Percentiles rank a stretch among this genome's conserved stretches.
Evolutionary conservation across 2,797 vertebrate species (phyloP).

Genomic region (Pipistrellus pygmaeus): DNA sequence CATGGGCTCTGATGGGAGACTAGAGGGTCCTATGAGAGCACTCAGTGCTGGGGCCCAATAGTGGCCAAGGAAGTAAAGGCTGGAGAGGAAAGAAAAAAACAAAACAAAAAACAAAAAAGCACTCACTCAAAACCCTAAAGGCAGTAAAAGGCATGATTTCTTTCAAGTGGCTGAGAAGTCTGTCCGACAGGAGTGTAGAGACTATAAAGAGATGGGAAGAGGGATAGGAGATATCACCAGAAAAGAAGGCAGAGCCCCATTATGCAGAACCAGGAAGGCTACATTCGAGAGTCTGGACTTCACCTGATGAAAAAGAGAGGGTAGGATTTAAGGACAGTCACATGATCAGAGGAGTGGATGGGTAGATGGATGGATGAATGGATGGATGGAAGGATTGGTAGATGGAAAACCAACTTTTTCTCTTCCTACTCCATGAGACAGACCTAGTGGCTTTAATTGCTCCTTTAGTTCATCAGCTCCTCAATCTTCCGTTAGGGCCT

Average conservation of each 20-base stretch:
- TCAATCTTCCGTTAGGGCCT: neutral
- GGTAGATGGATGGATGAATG: neutral
- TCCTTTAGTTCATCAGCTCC: neutral
- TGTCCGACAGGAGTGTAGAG: neutral
- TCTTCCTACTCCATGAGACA: neutral
- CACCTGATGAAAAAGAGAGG: neutral
- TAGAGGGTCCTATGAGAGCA: neutral
- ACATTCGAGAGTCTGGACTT: neutral
- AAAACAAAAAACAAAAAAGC: too few relatives aligned
- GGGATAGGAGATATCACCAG: neutral
- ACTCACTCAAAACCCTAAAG: neutral
- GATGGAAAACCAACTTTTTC: neutral
- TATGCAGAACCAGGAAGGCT: neutral
- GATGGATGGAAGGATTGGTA: neutral
- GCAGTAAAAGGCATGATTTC: neutral
- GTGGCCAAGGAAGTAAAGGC: neutral
- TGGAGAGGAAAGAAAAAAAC: neutral
- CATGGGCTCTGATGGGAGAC: neutral
- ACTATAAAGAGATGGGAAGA: neutral
- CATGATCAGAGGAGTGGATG: neutral
- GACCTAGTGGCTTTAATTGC: neutral
- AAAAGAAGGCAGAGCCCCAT: neutral
- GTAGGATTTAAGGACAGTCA: neutral
- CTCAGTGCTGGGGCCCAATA: neutral
- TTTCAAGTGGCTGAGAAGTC: neutral